phyloP scores from a whole-genome alignment of 2,797 vertebrate genomes.

The Diceros bicornis region DNA sequence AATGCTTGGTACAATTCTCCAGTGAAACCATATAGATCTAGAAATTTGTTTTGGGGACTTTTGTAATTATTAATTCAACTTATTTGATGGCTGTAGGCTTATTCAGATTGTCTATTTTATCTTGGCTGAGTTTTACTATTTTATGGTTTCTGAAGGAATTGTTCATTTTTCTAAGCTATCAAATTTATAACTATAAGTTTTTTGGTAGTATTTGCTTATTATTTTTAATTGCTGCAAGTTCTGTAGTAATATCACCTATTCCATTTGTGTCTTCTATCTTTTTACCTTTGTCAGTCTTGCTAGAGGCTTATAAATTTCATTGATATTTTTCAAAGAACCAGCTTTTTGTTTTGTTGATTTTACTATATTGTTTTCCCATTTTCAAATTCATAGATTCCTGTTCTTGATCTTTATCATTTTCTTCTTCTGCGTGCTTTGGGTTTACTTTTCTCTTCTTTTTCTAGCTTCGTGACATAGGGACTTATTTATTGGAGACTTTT shows the following conservation, averaged over 20 bases:
- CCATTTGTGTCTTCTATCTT: background rate
- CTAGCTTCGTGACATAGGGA: background rate
- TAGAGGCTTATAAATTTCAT: background rate
- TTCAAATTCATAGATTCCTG: background rate
- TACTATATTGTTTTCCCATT: background rate
- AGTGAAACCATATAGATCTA: background rate
- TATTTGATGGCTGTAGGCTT: background rate
- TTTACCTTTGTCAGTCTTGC: background rate
- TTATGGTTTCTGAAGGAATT: background rate
- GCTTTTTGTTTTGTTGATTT: background rate
- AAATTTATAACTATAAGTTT: background rate
- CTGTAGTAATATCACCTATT: background rate
- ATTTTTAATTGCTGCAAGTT: background rate
- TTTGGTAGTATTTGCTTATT: background rate
- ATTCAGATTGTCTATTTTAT: background rate
- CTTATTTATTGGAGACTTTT: background rate
- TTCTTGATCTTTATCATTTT: background rate
- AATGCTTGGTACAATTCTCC: background rate
- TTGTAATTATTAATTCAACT: background rate
- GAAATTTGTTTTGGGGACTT: background rate
- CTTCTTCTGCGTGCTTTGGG: background rate
- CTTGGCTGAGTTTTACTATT: background rate
- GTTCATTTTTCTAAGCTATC: background rate
- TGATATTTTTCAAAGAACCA: background rate
- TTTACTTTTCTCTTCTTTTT: background rate